Conservation (phyloP, 2,888 invertebrate species). For the Sacculina carcini region DNA sequence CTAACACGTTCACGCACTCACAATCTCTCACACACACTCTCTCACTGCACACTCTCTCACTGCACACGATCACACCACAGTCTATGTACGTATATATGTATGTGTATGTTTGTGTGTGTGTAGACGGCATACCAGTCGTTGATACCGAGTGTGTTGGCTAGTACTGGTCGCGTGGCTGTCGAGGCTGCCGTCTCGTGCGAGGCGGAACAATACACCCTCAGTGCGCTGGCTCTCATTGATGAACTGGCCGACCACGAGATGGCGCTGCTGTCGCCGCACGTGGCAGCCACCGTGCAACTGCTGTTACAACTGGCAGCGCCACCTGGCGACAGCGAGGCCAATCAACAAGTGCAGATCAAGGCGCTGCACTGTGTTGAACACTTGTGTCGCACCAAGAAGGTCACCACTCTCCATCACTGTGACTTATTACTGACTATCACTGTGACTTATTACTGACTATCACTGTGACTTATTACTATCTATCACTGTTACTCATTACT, state of each 20-base stretch:
- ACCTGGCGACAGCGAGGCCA: constrained; percentile 27
- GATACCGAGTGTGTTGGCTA: constrained; percentile 34
- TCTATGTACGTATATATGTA: no score
- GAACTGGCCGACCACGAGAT: constrained; percentile 32
- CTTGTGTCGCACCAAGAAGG: constrained; percentile 38
- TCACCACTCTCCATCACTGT: no score
- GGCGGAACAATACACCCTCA: constrained; percentile 31
- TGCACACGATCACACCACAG: no score
- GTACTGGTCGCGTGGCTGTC: constrained; percentile 31
- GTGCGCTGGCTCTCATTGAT: constrained; percentile 35
- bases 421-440: no score
- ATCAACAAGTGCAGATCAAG: constrained; percentile 40
- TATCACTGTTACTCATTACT: no score
- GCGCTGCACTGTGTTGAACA: constrained; percentile 37
- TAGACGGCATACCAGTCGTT: constrained; percentile 22
- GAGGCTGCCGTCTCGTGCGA: no score
- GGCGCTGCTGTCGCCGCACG: constrained; percentile 32
- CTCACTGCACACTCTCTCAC: no score
- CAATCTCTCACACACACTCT: no score
- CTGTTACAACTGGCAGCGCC: constrained; percentile 35
- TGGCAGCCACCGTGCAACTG: constrained; percentile 34
- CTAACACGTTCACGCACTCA: no score
- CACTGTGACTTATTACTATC: no score
- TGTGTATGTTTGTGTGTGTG: constrained; percentile 12
- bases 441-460: no score